Evolutionary conservation across 1,140 invertebrate species (phyloP), one percentile per base, ranked within the genome.

Genomic region (Drosophila trapezifrons): DNA sequence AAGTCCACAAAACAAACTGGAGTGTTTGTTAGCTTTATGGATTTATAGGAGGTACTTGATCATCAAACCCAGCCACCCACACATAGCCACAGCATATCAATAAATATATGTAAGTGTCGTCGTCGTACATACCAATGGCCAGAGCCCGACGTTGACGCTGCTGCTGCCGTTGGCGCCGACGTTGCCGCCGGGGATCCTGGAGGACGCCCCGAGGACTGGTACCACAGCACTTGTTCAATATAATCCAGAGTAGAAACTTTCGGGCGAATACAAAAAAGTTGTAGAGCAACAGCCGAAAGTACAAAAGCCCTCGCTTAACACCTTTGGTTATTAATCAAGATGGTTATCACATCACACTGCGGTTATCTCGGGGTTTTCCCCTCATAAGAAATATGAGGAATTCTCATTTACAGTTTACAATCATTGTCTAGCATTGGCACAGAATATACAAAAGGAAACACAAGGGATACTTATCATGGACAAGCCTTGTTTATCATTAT

Each of bases 211-310:
- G 6, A n/a, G 49, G 22, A 56, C 17, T 40, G 9, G 56, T 10
- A 3, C 76, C 77, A 35, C 76, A 78, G 51, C 76, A 78, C 43
- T 78, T 78, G 42, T 54, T 78, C 22, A 85, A 15, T 17, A 80
- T 17, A 7, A 67, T 43, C 77, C 80, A 85, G 3, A 85, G 74
- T 9, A 75, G 20, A n/a, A 74, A 80, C 81, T 85, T 78, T 12
- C 10, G 13, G 17, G 17, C n/a, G 25, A 47, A 40, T 9, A 38
- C n/a, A 45, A 5, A 22, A 10, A 18, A 51, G 25, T 29, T 12
- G 27, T 13, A 6, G 13, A 32, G 13, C 8, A 29, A 54, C 2
- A 4, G 1, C 3, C 3, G 8, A 9, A 52, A 20, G 22, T 17
- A 18, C 12, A 15, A 8, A 8, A 27, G 25, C n/a, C 37, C 45